phyloP scores from a whole-genome alignment of 2,888 invertebrate genomes.

The Drosophila picticornis region DNA sequence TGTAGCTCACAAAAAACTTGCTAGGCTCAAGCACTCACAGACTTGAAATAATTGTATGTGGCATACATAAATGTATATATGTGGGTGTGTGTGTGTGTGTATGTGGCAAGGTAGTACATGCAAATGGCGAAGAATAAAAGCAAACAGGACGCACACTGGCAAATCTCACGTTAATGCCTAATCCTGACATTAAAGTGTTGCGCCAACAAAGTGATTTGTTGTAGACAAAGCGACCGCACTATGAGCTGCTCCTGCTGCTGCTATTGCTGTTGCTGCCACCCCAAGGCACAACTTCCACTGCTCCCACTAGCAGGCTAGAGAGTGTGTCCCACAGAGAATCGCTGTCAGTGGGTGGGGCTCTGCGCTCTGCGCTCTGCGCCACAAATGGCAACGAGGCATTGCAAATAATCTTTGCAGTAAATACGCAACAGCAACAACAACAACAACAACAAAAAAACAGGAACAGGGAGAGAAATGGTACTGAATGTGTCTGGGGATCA shows the following conservation, averaged over 20 bases:
- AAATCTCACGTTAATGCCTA: conserved; percentile 79
- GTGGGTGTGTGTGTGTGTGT: conserved; percentile 9
- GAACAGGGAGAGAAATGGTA: conserved; percentile 34
- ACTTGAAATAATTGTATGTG: conserved; percentile 49
- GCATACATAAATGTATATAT: conserved; percentile 1
- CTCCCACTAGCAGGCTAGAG: background rate
- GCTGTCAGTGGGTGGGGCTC: conserved; percentile 5
- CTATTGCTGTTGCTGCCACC: conserved; percentile 5
- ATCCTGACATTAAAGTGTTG: conserved; percentile 81
- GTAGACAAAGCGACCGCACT: conserved; percentile 74
- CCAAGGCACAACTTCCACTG: background rate
- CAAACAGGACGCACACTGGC: conserved; percentile 45
- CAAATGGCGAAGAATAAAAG: conserved; percentile 56
- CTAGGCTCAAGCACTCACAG: conserved; percentile 21
- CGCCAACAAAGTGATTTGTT: conserved; percentile 79
- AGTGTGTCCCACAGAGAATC: background rate
- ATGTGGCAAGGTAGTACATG: conserved; percentile 32
- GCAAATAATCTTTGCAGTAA: conserved; percentile 81
- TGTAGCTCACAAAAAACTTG: conserved; percentile 1
- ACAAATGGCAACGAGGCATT: conserved; percentile 66
- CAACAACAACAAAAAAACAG: conserved; percentile 19
- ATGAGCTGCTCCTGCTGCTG: conserved; percentile 23
- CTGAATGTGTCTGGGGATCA: conserved; percentile 80
- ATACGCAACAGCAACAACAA: conserved; percentile 60
- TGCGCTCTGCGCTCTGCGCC: conserved; percentile 10